Base-by-base conservation (phyloP, 2,113 vertebrate species). In the Eulemur macaco region DNA sequence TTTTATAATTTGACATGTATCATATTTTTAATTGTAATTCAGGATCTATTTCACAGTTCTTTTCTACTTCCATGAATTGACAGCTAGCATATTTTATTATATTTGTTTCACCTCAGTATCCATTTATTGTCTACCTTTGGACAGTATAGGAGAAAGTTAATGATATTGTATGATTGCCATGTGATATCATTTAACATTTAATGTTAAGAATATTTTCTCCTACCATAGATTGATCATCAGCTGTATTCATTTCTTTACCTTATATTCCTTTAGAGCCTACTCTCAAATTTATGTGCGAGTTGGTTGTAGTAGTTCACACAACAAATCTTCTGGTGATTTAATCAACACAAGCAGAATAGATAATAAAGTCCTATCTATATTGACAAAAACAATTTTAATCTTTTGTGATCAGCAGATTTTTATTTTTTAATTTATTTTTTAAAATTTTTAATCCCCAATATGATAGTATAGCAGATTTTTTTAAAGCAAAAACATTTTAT, bases 41-140 rank as follows among this genome's bases (percentile, higher is more conserved):
- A 56, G 31, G 15, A 80, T 73, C 13, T 92, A 17, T 87, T 84
- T 88, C 29, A 60, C 15, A 83, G 0, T 89, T 84, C 18, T 77
- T 97, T 97, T 85, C 39, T 92, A 45, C 18, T 92, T 76, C 14
- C 39, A n/a, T 9, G 56, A 0, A 82, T 95, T 94, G 81, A 90
- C 37, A 74, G 68, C 18, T 84, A 60, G 27, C n/a, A n/a, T 89
- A 37, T 84, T 92, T 83, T 66, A 37, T 74, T 96, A 60, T 64
- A 45, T 39, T 84, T 92, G 10, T 84, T 97, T 91, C 8, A 95
- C 29, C 39, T 86, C 89, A 23, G 7, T 52, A 45, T 52, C 20
- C 17, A 69, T 91, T 94, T 94, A n/a, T 77, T 90, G 3, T 90
- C 50, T 96, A 71, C 87, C 56, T 81, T 84, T 91, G 50, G 27